Evolutionary conservation across 2,888 invertebrate species (phyloP).

Genomic region (Julus scanicus): DNA sequence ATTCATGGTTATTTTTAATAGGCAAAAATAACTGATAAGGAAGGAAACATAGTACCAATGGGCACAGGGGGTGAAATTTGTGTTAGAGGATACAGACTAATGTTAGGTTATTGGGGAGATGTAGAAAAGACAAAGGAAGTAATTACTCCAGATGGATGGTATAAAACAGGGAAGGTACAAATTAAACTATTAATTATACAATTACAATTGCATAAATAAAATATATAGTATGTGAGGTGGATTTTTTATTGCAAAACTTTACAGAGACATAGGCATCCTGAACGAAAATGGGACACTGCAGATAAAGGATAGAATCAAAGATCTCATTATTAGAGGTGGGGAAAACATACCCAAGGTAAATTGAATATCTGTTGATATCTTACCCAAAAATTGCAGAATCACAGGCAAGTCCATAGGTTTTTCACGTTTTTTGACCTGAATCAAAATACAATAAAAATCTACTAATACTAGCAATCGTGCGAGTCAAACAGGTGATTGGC

Average conservation of each 20-base stretch:
- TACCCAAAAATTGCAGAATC: slow-evolving; percentile 80
- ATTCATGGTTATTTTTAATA: slow-evolving; percentile 47
- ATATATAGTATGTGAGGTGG: too few species aligned
- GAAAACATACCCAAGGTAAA: slow-evolving; percentile 74
- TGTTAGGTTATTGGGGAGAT: slow-evolving; percentile 86
- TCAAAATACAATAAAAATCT: too few species aligned
- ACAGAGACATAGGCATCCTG: slow-evolving; percentile 57
- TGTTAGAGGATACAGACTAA: slow-evolving; percentile 78
- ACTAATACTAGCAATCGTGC: not conserved
- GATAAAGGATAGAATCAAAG: slow-evolving; percentile 80
- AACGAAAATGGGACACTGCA: slow-evolving; percentile 74
- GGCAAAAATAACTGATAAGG: slow-evolving; percentile 63
- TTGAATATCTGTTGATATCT: slow-evolving; percentile 79
- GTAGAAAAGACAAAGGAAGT: slow-evolving; percentile 78
- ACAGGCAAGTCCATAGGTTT: too few species aligned
- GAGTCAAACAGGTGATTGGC: slow-evolving; percentile 74
- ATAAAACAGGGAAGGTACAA: slow-evolving; percentile 77
- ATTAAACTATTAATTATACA: not conserved
- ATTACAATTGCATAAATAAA: not conserved
- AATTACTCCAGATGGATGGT: slow-evolving; percentile 78
- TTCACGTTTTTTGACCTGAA: too few species aligned
- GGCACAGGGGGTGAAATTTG: slow-evolving; percentile 82
- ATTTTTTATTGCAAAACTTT: too few species aligned
- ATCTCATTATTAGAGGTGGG: slow-evolving; percentile 79
- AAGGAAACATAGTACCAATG: slow-evolving; percentile 73